Base-by-base conservation (phyloP, 2,888 invertebrate genomes). In the Caenorhabditis uteleia region DNA sequence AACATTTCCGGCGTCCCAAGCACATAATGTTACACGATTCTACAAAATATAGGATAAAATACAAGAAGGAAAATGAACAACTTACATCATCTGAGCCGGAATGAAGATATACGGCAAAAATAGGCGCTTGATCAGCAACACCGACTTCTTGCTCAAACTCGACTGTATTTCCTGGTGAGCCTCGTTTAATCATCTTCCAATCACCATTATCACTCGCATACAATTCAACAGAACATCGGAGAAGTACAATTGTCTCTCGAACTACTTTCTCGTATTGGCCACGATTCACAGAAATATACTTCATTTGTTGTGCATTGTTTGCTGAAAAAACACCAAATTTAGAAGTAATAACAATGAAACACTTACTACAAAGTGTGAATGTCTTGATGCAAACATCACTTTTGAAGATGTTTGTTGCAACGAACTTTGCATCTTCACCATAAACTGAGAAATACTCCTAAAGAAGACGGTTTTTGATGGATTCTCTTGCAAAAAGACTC, bases 71-170 rank as follows among this genome's bases (percentile, higher is more conserved):
- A 12, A 3, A 31, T 40, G 12, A 48, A 29, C 10, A 25, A 42
- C 50, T 27, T 33, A 70, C 75, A 54, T 77, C 70, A 20, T 54
- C 56, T 7, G 56, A 65, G 27, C 62, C 60, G n/a, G 62, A 53
- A 43, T 54, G 43, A 20, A 78, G 12, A 26, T 59, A 57, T 8
- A 74, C 60, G 12, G 70, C 68, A 64, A 78, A 60, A 23, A 68
- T 42, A 2, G 70, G 70, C 4, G 77, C 68, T 10, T 64, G 50
- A 33, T 68, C 72, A 2, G 62, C 60, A 29, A 69, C 68, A 16
- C 72, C 77, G 23, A 77, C 65, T 20, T 77, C 61, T 3, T 77
- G 74, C 38, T 75, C 74, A 40, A 78, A 78, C 18, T 75, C 77
- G 7, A 58, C 71, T 23, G 71, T 55, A 49, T 77, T 77, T 12